These are phyloP conservation scores for Salvelinus alpinus DNA, from an alignment of 2,113 vertebrate genomes.

Conservation along the genomic window DNA sequence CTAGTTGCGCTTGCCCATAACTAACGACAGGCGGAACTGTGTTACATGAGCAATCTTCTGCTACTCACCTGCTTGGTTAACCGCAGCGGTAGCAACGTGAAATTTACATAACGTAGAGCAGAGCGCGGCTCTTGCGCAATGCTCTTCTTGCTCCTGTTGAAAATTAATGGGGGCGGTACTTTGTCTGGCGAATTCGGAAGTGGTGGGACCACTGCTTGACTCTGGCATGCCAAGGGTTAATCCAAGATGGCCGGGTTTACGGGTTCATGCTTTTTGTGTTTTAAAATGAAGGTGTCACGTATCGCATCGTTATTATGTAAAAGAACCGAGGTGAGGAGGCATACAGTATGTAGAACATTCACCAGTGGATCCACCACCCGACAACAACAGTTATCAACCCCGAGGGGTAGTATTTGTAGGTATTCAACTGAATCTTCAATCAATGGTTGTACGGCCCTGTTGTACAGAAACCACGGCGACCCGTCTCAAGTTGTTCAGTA, in stretches of 20 bases:
- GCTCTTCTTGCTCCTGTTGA: no score
- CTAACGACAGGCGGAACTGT: no score
- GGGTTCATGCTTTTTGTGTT: background rate
- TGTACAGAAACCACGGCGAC: constrained; percentile 70
- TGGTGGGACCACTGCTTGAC: constrained; percentile 25
- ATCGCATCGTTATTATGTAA: background rate
- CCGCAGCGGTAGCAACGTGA: no score
- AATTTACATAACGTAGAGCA: no score
- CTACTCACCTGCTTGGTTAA: no score
- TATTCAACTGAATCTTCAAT: constrained; percentile 26
- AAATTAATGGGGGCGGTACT: no score
- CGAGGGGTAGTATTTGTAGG: background rate
- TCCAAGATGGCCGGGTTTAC: constrained; percentile 59
- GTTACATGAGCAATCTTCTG: no score
- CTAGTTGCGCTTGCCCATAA: no score
- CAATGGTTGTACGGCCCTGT: constrained; percentile 48
- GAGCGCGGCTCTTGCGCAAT: no score
- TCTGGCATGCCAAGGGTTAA: background rate
- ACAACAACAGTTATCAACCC: background rate
- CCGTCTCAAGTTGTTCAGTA: constrained; percentile 71
- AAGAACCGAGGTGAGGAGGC: constrained; percentile 11
- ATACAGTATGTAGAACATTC: constrained; percentile 2
- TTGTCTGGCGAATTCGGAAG: no score
- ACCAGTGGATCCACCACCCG: background rate
- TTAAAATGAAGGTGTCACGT: background rate